Evolutionary conservation across 2,888 invertebrate genomes (phyloP).

Genomic region (Noctua comes): DNA sequence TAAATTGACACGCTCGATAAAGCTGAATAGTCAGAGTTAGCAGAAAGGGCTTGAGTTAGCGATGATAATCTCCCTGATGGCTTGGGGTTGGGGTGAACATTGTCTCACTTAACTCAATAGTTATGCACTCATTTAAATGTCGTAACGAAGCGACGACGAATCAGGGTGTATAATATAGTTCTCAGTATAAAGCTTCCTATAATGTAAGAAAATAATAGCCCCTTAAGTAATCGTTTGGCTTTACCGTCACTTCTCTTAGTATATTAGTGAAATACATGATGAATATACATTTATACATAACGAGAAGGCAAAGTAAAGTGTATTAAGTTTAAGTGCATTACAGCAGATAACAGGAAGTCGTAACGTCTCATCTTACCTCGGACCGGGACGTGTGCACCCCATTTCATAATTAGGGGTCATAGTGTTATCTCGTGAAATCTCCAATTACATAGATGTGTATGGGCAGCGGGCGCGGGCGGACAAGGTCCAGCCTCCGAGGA

Average conservation of each 20-base stretch:
- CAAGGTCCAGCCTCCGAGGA: constrained; percentile 74
- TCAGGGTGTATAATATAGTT: constrained; percentile 14
- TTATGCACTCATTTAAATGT: constrained; percentile 48
- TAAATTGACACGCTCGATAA: constrained; percentile 72
- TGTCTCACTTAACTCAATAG: constrained; percentile 54
- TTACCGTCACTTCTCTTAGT: not conserved
- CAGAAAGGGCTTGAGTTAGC: constrained; percentile 70
- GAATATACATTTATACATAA: constrained; percentile 36
- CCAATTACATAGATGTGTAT: constrained; percentile 83
- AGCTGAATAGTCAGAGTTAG: constrained; percentile 76
- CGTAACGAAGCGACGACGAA: constrained; percentile 30
- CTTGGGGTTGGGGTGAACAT: constrained; percentile 65
- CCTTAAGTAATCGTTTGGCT: not conserved
- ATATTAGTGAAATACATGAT: constrained; percentile 9
- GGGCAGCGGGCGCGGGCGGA: constrained; percentile 71
- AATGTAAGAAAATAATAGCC: not conserved
- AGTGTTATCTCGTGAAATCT: constrained; percentile 89
- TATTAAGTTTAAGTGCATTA: constrained; percentile 57
- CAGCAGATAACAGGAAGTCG: constrained; percentile 63
- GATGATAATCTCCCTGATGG: constrained; percentile 77
- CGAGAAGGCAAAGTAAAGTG: constrained; percentile 25
- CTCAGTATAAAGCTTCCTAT: not conserved
- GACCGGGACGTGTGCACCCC: constrained; percentile 69
- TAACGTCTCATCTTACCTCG: constrained; percentile 65
- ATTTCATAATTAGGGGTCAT: constrained; percentile 83